Base-by-base conservation (phyloP, 1,140 invertebrate species). In the Battus philenor region DNA sequence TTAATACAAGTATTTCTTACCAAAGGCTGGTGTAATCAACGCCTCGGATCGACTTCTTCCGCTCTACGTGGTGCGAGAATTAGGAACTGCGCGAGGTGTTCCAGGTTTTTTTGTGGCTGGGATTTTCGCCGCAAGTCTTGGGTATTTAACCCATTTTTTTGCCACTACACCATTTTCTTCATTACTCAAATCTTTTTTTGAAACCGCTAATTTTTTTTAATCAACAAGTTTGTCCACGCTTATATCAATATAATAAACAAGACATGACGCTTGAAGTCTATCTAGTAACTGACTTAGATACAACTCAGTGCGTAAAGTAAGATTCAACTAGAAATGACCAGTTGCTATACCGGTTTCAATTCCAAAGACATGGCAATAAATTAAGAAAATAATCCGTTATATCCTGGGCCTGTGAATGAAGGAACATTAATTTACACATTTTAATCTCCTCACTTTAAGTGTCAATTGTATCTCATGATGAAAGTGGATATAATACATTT, bases 51-150 rank as follows among this genome's bases (percentile, higher is more conserved):
- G 96, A 76, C 81, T 96, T 4, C 82, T 96, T 39, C 95, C 94
- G 0, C 87, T 92, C 4, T 96, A 94, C 65, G 94, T 97, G 0
- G 94, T 96, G 77, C 90, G 92, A 30, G 88, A 90, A 26, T 87
- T 97, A 57, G 92, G 93, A 1, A 57, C 87, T 13, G 73, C 92
- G 2, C 89, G 88, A 5, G 94, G 94, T 1, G 72, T 97, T 5
- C 91, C 94, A 0, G 96, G 97, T 4, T 90, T 98, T 47, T 97
- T 98, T 68, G 94, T 97, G 0, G 93, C 95, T 2, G 94, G 94
- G 15, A 90, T 91, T 34, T 91, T 91, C 61, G 90, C 90, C 1
- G 90, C 90, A 1, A 91, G 90, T 76, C 88, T 91, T 56, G 90
- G 90, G 90, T 91, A 85, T 54, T 17, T 36, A 4, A 7, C 33